Percentiles rank a stretch among this genome's conserved stretches.
Conservation (phyloP, 1,140 invertebrate species). For the Lordiphosa stackelbergi region DNA sequence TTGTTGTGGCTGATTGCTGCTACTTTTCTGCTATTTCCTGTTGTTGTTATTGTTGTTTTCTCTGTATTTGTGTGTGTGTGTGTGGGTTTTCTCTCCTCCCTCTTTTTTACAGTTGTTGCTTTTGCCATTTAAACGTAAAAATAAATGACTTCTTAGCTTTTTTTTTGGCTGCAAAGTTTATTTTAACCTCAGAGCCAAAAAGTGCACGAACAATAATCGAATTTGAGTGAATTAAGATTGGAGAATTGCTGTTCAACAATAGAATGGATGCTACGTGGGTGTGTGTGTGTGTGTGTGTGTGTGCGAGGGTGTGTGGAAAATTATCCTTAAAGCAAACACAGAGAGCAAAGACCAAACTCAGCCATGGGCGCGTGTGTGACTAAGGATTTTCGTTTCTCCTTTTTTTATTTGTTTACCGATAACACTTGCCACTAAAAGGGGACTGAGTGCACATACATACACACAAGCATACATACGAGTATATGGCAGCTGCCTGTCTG, state of each 20-base stretch:
- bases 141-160: conserved; percentile 72
- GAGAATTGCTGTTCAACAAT: conserved; percentile 69
- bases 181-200: conserved; percentile 63
- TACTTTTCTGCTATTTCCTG: conserved; percentile 19
- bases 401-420: conserved; percentile 75
- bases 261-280: conserved; percentile 37
- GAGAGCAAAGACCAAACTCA: conserved; percentile 2
- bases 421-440: conserved; percentile 74
- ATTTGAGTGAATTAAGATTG: conserved; percentile 77
- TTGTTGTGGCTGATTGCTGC: conserved; percentile 39
- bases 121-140: conserved; percentile 65
- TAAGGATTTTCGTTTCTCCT: conserved; percentile 20
- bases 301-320: conserved; percentile 49
- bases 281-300: conserved; percentile 13
- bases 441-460: conserved; percentile 32
- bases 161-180: conserved; percentile 56
- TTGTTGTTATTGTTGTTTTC: not conserved
- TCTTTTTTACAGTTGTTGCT: conserved; percentile 51
- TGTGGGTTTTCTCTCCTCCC: conserved; percentile 4
- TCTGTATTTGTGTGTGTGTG: conserved; percentile 6
- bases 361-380: conserved; percentile 13
- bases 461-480: conserved; percentile 1
- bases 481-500: conserved; percentile 27
- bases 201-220: conserved; percentile 72
- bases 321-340: conserved; percentile 68